Base-by-base conservation (phyloP, 2,113 vertebrate species). In the Rhegmatorhina hoffmannsi region DNA sequence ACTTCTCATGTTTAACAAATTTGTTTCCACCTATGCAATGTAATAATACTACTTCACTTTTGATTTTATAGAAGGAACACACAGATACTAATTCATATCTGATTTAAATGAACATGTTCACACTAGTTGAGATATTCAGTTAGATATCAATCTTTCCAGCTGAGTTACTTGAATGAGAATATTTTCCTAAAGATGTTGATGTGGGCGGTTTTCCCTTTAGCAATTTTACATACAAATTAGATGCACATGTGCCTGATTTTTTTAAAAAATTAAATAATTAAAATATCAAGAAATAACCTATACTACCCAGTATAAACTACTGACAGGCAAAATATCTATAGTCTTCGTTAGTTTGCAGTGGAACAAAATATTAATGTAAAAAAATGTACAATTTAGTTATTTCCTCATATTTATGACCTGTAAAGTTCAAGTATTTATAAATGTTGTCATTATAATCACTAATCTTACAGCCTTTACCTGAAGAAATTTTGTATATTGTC, bases 161-260 rank as follows among this genome's bases (percentile, higher is more conserved):
- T 95, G 53, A 97, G 73, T 77, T 92, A 89, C 90, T 87, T 49
- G 77, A 91, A 44, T 49, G 34, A 92, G 75, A 96, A 85, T n/a
- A 44, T 44, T 89, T 90, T 75, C 69, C 67, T 92, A 78, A 98
- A 49, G 83, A 70, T 28, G 75, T 66, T 90, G 77, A 90, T 73
- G 96, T 96, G 96, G 96, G 97, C 96, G 96, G 94, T 85, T 90
- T 96, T 94, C 95, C 97, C 96, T 81, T 84, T 31, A 95, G 96
- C 97, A 80, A 70, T 38, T 92, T 75, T 72, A 56, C 69, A 56
- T 36, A 87, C 84, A 66, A 80, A 90, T 75, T 81, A 96, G 86
- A 87, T 38, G 67, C 62, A 50, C 44, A 20, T 49, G 15, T 79
- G 55, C 50, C 7, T 53, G 33, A 58, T 43, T 43, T 43, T 40